These are phyloP conservation scores for Thomomys bottae DNA, from an alignment of 2,113 vertebrate genomes.

Conservation along the genomic window DNA sequence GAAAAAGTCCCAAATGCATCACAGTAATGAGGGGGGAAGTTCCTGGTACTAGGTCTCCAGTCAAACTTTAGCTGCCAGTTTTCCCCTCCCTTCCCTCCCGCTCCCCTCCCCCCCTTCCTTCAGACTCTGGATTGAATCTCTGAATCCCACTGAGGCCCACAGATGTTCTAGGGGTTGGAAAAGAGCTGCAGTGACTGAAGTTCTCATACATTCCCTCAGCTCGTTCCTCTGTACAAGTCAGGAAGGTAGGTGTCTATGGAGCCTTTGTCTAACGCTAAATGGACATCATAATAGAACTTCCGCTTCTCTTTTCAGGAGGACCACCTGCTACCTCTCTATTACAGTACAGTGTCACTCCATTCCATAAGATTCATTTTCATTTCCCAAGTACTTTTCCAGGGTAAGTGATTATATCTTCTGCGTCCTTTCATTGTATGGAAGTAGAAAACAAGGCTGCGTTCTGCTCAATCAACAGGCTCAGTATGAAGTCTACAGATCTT, in stretches of 20 bases:
- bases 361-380: background rate
- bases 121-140: background rate
- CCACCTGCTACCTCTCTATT: background rate
- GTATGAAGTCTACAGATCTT: background rate
- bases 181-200: background rate
- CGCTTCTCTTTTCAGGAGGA: background rate
- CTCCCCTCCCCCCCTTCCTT: background rate
- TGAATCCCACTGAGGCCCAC: background rate
- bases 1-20: background rate
- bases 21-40: background rate
- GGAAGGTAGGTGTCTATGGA: background rate
- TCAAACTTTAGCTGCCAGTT: background rate
- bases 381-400: conserved; percentile 11
- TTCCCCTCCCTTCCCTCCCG: background rate
- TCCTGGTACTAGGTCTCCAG: no score
- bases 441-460: background rate
- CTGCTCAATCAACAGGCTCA: background rate
- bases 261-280: background rate
- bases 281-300: background rate
- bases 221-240: background rate
- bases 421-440: background rate
- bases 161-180: background rate
- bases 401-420: background rate
- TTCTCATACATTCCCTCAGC: background rate
- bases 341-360: background rate